Evolutionary conservation across 53 echinoderm and acorn worm species (phyloP).

Genomic region (Apostichopus leukothele): DNA sequence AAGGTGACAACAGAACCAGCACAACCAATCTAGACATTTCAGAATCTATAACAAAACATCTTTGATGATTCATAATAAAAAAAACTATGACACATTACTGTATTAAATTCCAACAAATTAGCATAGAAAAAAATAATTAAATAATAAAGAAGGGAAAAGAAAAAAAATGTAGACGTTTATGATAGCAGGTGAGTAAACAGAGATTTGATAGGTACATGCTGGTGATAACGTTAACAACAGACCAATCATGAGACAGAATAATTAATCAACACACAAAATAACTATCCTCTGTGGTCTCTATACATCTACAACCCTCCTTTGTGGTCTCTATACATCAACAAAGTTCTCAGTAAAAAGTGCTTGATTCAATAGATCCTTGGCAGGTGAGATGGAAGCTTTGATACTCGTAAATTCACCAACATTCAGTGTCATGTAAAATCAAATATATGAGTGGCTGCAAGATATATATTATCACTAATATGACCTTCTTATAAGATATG

Average conservation of each 20-base stretch:
- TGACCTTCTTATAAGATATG: no score
- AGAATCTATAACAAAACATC: slow-evolving; percentile 41
- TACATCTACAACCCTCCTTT: no score
- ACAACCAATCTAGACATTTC: slow-evolving; percentile 36
- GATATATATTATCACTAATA: no score
- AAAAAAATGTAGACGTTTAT: not conserved
- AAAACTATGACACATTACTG: slow-evolving; percentile 29
- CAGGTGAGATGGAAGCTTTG: no score
- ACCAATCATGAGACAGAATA: not conserved
- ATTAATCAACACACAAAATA: no score
- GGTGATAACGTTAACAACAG: not conserved
- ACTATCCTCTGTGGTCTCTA: no score
- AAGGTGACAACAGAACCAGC: slow-evolving; percentile 15
- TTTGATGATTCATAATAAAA: slow-evolving; percentile 23
- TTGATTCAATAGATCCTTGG: no score
- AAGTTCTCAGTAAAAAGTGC: no score
- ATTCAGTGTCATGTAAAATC: no score
- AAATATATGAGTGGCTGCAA: no score
- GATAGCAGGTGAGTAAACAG: not conserved
- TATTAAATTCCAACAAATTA: slow-evolving; percentile 26
- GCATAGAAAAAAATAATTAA: slow-evolving; percentile 3
- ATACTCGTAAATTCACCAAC: no score
- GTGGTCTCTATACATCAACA: no score
- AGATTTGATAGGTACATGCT: slow-evolving; percentile 1
- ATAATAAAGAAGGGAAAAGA: not conserved